phyloP scores from a whole-genome alignment of 2,888 invertebrate species.

The Anthophora plumipes region DNA sequence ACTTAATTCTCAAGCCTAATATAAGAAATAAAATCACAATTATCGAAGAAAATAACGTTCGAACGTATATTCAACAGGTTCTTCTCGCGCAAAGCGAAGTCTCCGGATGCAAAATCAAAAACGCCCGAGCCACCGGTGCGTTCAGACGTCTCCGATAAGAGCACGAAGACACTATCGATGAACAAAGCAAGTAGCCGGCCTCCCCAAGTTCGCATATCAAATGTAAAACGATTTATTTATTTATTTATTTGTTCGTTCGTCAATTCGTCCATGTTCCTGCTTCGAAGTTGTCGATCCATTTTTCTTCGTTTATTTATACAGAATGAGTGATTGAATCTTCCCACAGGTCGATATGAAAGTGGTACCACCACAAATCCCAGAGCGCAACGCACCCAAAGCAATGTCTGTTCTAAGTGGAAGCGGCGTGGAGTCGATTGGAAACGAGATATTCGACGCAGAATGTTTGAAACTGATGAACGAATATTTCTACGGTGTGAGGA shows the following conservation, averaged over 20 bases:
- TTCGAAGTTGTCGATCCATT: not conserved
- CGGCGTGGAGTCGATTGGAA: constrained; percentile 92
- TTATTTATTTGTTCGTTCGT: constrained; percentile 33
- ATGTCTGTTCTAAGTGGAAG: constrained; percentile 90
- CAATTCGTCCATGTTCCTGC: not conserved
- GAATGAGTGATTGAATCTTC: not conserved
- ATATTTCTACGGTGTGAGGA: constrained; percentile 96
- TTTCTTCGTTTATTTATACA: no score
- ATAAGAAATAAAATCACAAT: not conserved
- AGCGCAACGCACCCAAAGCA: constrained; percentile 87
- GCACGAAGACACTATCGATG: constrained; percentile 72
- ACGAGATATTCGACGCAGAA: constrained; percentile 94
- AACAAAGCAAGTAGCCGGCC: constrained; percentile 75
- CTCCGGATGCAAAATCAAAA: constrained; percentile 87
- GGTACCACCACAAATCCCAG: constrained; percentile 88
- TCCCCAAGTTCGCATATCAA: constrained; percentile 83
- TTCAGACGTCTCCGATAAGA: constrained; percentile 79
- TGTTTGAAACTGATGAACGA: constrained; percentile 97
- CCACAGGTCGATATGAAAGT: constrained; percentile 87
- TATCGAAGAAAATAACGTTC: not conserved
- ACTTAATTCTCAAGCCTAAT: no score
- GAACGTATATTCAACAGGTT: constrained; percentile 86
- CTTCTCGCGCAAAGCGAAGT: constrained; percentile 91
- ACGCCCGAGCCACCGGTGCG: constrained; percentile 89
- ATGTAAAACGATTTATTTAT: constrained; percentile 73